Conservation (phyloP, 2,113 vertebrate species). For the Seriola rivoliana region DNA sequence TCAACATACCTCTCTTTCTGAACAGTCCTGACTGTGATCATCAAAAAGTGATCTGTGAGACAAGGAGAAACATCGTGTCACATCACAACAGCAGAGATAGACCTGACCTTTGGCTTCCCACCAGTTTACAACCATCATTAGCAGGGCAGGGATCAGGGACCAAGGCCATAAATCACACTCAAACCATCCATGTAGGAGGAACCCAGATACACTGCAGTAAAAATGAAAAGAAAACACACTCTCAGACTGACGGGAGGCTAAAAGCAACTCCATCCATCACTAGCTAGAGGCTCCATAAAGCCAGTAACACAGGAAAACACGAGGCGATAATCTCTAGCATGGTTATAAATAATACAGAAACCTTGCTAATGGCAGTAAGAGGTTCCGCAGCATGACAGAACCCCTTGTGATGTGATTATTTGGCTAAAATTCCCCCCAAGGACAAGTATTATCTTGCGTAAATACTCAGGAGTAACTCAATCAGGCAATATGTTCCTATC, state of each 20-base stretch:
- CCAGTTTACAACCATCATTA: constrained; percentile 80
- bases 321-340: constrained; percentile 71
- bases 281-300: constrained; percentile 62
- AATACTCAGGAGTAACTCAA: constrained; percentile 78
- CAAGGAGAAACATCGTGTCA: constrained; percentile 42
- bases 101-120: constrained; percentile 63
- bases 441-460: constrained; percentile 76
- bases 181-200: constrained; percentile 65
- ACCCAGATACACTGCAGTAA: constrained; percentile 64
- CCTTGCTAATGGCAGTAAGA: constrained; percentile 72
- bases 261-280: constrained; percentile 80
- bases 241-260: constrained; percentile 72
- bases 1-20: not conserved
- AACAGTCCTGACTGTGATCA: constrained; percentile 3
- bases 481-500: constrained; percentile 69
- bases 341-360: constrained; percentile 79
- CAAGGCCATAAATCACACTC: constrained; percentile 76
- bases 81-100: constrained; percentile 58
- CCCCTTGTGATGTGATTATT: constrained; percentile 80
- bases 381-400: constrained; percentile 69
- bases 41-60: constrained; percentile 33
- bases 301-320: constrained; percentile 65
- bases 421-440: constrained; percentile 64
- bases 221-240: constrained; percentile 73
- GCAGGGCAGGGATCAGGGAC: constrained; percentile 71